Conservation (phyloP, 2,113 vertebrate genomes). For the Riparia riparia region DNA sequence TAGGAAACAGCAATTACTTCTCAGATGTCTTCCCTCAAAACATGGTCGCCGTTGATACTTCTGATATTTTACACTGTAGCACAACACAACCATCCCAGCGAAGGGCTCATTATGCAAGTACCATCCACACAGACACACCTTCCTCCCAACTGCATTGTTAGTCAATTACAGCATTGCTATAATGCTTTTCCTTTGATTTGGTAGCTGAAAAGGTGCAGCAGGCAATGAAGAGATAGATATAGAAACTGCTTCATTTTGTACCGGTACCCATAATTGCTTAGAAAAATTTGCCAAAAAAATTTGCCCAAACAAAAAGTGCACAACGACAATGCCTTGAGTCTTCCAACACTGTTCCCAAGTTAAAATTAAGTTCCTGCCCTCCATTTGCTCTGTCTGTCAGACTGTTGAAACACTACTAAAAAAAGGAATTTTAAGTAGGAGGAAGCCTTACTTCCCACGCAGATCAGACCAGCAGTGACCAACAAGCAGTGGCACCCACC, state of each 20-base stretch:
- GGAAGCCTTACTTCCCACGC: background rate
- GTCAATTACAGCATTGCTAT: background rate
- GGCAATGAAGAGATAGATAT: accelerated
- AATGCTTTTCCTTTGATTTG: background rate
- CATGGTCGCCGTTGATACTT: background rate
- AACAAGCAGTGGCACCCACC: background rate
- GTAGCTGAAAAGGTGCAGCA: background rate
- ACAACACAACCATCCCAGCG: background rate
- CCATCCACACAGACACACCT: background rate
- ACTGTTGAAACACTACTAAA: background rate
- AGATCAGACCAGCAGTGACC: background rate
- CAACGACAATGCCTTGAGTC: accelerated
- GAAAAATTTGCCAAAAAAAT: background rate
- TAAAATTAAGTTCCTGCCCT: background rate
- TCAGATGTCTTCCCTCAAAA: background rate
- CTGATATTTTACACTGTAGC: background rate
- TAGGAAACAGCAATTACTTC: background rate
- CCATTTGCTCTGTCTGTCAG: background rate
- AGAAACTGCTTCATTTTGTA: background rate
- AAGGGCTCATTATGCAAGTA: background rate
- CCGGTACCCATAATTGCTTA: accelerated
- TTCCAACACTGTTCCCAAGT: background rate
- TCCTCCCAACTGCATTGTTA: background rate
- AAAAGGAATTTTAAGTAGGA: background rate
- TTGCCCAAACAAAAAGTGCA: background rate